Evolutionary conservation across 2,113 vertebrate genomes (phyloP).

Genomic region (Thomomys bottae): DNA sequence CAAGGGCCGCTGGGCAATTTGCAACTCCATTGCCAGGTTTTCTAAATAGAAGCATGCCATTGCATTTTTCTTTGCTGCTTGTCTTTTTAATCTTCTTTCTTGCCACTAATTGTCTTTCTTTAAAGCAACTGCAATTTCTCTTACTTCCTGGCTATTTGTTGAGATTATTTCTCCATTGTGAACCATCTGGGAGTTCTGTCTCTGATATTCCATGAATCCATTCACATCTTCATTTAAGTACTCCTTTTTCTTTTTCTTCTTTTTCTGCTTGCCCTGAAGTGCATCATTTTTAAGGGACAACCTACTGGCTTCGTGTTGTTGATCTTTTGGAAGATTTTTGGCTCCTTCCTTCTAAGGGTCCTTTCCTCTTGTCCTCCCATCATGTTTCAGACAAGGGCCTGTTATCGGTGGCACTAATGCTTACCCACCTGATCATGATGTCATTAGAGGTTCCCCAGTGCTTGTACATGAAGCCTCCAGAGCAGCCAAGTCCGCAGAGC

Average conservation of each 20-base stretch:
- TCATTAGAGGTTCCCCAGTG: neutral
- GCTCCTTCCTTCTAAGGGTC: neutral
- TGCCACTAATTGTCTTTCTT: slow-evolving; percentile 91
- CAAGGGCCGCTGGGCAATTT: slow-evolving; percentile 93
- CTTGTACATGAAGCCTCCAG: too few relatives aligned
- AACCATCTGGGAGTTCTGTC: slow-evolving; percentile 73
- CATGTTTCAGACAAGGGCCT: slow-evolving; percentile 89
- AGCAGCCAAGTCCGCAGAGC: too few relatives aligned
- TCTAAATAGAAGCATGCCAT: slow-evolving; percentile 98
- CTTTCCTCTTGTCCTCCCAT: slow-evolving; percentile 88
- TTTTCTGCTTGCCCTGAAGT: too few relatives aligned
- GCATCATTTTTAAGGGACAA: slow-evolving; percentile 65
- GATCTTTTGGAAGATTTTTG: neutral
- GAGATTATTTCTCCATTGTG: neutral
- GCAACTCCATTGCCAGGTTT: slow-evolving; percentile 95
- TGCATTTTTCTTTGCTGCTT: slow-evolving; percentile 87
- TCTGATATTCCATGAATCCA: slow-evolving; percentile 90
- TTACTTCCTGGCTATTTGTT: slow-evolving; percentile 58
- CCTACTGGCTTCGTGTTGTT: neutral
- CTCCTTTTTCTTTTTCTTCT: too few relatives aligned
- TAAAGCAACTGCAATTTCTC: slow-evolving; percentile 79
- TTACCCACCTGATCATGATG: slow-evolving; percentile 94
- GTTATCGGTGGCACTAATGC: slow-evolving; percentile 85
- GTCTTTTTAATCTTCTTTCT: slow-evolving; percentile 90
- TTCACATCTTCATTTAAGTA: too few relatives aligned